phyloP scores from a whole-genome alignment of 2,888 invertebrate genomes.

The Scelioninae gen. 1 region DNA sequence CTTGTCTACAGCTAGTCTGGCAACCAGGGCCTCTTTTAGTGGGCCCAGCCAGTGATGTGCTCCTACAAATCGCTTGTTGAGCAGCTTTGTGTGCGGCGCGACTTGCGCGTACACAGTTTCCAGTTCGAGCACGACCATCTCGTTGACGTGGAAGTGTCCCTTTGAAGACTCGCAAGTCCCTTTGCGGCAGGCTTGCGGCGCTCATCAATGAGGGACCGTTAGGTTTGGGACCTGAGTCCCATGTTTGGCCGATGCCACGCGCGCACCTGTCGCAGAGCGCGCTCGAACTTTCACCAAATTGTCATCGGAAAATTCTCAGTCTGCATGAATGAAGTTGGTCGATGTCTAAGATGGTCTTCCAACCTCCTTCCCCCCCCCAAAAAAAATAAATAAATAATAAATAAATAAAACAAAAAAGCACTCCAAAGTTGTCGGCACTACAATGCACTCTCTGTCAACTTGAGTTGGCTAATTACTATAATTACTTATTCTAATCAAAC shows the following conservation, averaged over 20 bases:
- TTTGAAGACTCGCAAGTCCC: slow-evolving; percentile 41
- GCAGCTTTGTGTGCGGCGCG: slow-evolving; percentile 93
- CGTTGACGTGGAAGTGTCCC: slow-evolving; percentile 57
- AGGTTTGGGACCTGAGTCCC: slow-evolving; percentile 56
- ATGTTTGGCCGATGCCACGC: slow-evolving; percentile 54
- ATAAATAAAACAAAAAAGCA: too few relatives aligned
- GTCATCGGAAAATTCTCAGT: slow-evolving; percentile 42
- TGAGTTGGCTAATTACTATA: too few relatives aligned
- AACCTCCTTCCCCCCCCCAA: too few relatives aligned
- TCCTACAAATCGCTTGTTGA: slow-evolving; percentile 95
- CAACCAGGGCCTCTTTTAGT: slow-evolving; percentile 85
- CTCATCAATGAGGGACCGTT: slow-evolving; percentile 61
- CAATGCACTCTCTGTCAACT: too few relatives aligned
- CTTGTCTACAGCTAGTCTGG: slow-evolving; percentile 88
- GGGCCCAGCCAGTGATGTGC: slow-evolving; percentile 96
- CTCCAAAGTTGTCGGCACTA: too few relatives aligned
- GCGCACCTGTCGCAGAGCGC: slow-evolving; percentile 63
- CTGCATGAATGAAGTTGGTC: too few relatives aligned
- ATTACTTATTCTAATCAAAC: too few relatives aligned
- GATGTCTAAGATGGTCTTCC: too few relatives aligned
- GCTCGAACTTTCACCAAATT: slow-evolving; percentile 64
- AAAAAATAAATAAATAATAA: too few relatives aligned
- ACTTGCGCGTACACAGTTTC: slow-evolving; percentile 92
- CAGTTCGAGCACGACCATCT: slow-evolving; percentile 90
- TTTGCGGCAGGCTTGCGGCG: slow-evolving; percentile 33